Evolutionary conservation across 1,140 invertebrate species (phyloP).

Genomic region (Myzus persicae): DNA sequence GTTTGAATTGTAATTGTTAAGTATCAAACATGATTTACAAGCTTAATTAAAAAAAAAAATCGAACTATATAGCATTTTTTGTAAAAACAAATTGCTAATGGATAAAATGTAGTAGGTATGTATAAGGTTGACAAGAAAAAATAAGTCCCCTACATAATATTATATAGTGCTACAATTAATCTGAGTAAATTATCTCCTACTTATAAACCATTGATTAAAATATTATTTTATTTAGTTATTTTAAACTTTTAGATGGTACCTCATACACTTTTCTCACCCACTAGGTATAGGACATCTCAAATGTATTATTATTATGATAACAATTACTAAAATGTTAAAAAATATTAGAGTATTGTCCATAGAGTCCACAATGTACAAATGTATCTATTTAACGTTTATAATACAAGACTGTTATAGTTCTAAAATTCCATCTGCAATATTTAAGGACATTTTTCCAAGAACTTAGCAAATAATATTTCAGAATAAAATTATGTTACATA

Average conservation of each 20-base stretch:
- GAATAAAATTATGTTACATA: neutral
- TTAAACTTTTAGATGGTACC: neutral
- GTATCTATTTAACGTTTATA: neutral
- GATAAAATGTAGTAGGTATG: neutral
- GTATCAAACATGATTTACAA: neutral
- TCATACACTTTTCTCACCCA: no score
- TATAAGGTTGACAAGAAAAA: neutral
- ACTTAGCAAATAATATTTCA: neutral
- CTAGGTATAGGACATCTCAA: neutral
- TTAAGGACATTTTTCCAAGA: neutral
- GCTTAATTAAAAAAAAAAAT: neutral
- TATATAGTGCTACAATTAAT: neutral
- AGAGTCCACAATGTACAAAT: neutral
- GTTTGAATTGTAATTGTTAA: neutral
- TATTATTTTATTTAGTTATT: neutral
- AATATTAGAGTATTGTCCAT: neutral
- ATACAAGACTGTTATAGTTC: neutral
- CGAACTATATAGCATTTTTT: neutral
- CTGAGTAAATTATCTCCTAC: neutral
- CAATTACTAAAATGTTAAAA: neutral
- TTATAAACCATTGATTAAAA: neutral
- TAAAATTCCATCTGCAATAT: neutral
- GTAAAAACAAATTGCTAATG: neutral
- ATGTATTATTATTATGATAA: neutral
- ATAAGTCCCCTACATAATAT: neutral